Conservation (phyloP, 2,113 vertebrate genomes). For the Clarias gariepinus region DNA sequence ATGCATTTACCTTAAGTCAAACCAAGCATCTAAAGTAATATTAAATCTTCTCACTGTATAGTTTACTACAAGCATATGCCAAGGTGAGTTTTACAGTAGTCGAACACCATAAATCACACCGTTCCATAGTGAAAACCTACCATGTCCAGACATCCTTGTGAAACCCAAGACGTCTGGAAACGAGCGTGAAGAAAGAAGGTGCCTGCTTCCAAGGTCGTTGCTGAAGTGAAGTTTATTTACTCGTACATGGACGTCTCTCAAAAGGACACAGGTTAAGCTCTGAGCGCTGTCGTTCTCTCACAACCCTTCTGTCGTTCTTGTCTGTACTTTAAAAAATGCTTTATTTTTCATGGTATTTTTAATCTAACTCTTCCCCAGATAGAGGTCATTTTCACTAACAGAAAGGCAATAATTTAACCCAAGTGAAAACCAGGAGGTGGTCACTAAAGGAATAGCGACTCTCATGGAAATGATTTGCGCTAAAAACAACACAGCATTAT, state of each 20-base stretch:
- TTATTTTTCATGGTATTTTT: slow-evolving; percentile 21
- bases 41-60: slow-evolving; percentile 5
- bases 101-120: slow-evolving; percentile 8
- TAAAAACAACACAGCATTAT: slow-evolving; percentile 94
- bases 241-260: not conserved
- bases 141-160: slow-evolving; percentile 38
- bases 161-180: slow-evolving; percentile 25
- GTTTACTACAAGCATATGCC: not conserved
- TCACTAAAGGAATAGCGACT: slow-evolving; percentile 69
- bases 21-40: not conserved
- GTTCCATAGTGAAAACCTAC: slow-evolving; percentile 45
- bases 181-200: not conserved
- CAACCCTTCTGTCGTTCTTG: not conserved
- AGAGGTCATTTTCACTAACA: slow-evolving; percentile 68
- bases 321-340: not conserved
- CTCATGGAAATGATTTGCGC: slow-evolving; percentile 94
- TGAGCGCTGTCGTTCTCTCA: not conserved
- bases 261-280: not conserved
- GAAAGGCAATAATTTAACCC: slow-evolving; percentile 87
- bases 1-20: slow-evolving; percentile 1
- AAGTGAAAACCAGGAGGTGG: slow-evolving; percentile 52
- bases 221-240: not conserved
- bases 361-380: slow-evolving; percentile 82
- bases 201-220: not conserved
- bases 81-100: slow-evolving; percentile 12